phyloP scores from a whole-genome alignment of 2,888 invertebrate species.

The Iselma pallidipennis region DNA sequence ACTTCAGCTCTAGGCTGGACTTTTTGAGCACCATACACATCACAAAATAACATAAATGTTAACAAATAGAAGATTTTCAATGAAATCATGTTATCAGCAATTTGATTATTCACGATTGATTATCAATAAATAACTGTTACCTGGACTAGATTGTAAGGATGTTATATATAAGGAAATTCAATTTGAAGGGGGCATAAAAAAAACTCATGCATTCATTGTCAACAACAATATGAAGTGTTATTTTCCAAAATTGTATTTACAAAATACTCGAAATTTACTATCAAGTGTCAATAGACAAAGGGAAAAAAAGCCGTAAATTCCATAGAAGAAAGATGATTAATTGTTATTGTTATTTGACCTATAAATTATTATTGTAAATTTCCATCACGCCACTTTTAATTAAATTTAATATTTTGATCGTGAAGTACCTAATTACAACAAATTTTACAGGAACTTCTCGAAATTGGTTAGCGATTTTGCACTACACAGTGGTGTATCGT shows the following conservation, averaged over 20 bases:
- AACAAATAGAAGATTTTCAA: neutral
- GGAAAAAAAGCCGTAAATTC: neutral
- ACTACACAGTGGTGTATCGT: slow-evolving; percentile 80
- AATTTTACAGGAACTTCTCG: neutral
- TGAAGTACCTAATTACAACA: no score
- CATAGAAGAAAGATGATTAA: no score
- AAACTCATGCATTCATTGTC: neutral
- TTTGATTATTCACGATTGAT: neutral
- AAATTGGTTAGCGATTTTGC: slow-evolving; percentile 53
- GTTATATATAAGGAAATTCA: neutral
- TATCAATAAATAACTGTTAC: neutral
- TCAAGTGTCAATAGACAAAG: neutral
- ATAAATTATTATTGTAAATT: neutral
- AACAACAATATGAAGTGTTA: neutral
- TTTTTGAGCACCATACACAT: neutral
- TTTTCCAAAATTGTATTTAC: neutral
- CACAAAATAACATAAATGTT: neutral
- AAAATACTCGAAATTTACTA: neutral
- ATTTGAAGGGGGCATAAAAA: neutral
- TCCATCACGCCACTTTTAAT: no score
- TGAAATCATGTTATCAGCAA: neutral
- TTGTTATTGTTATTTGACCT: neutral
- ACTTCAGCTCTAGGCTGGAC: neutral
- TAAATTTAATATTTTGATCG: no score
- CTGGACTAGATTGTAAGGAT: neutral